Evolutionary conservation across 2,113 vertebrate genomes (phyloP).

Genomic region (Ariopsis seemanni): DNA sequence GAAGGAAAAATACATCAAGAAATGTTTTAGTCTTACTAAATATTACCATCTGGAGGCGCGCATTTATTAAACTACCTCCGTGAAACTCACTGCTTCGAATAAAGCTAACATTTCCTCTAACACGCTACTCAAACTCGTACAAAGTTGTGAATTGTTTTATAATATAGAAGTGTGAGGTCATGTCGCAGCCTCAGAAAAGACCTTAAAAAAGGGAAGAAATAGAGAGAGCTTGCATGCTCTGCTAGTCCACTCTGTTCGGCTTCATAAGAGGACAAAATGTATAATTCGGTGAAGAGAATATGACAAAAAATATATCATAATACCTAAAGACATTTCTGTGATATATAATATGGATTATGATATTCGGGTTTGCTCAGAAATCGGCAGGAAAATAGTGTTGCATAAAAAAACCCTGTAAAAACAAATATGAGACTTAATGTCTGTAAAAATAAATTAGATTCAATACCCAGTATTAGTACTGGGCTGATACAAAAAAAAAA

Average conservation of each 20-base stretch:
- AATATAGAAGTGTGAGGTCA: neutral
- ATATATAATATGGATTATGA: neutral
- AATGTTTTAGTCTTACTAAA: conserved; percentile 72
- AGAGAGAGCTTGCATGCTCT: neutral
- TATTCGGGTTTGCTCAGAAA: neutral
- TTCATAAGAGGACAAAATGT: neutral
- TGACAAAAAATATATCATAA: neutral
- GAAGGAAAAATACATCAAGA: conserved; percentile 53
- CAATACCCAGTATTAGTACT: neutral
- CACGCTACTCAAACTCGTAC: conserved; percentile 9
- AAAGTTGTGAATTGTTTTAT: neutral
- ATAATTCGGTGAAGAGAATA: neutral
- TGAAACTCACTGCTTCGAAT: conserved; percentile 57
- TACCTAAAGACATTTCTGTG: neutral
- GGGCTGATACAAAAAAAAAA: neutral
- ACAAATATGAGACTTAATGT: neutral
- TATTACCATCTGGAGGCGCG: conserved; percentile 65
- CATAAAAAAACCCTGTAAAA: neutral
- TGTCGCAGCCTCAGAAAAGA: neutral
- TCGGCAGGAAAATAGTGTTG: neutral
- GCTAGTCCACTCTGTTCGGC: neutral
- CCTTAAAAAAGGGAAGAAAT: too few species aligned
- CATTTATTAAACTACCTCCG: conserved; percentile 56
- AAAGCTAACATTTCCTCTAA: conserved; percentile 74
- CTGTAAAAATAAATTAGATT: neutral